phyloP scores from a whole-genome alignment of 2,113 vertebrate species.

The Pao palembangensis region DNA sequence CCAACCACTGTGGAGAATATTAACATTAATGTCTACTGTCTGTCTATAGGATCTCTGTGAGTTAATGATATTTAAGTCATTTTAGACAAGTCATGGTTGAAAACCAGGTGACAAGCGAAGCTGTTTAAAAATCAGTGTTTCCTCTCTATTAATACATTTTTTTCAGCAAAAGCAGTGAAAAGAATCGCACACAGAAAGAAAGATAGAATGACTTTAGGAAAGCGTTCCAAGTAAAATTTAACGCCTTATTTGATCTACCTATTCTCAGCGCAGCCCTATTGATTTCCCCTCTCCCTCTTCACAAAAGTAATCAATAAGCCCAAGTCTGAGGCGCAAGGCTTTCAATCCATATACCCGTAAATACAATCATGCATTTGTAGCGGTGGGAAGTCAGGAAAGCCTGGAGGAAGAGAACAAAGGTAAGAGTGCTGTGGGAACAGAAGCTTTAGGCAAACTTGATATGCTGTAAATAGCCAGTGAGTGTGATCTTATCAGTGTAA shows the following conservation, averaged over 20 bases:
- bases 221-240: constrained; percentile 41
- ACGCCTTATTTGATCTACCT: constrained; percentile 56
- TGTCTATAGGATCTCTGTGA: no score
- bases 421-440: constrained; percentile 41
- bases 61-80: no score
- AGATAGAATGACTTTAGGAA: constrained; percentile 10
- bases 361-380: constrained; percentile 68
- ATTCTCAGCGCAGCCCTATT: constrained; percentile 46
- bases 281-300: constrained; percentile 56
- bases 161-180: no score
- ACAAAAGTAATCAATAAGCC: constrained; percentile 68
- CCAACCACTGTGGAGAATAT: no score
- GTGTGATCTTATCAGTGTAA: constrained; percentile 59
- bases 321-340: constrained; percentile 48
- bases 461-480: constrained; percentile 62
- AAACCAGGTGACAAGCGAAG: no score
- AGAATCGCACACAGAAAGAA: background rate
- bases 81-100: no score
- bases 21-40: no score
- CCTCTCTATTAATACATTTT: no score
- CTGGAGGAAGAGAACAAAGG: constrained; percentile 45
- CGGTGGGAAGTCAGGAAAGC: constrained; percentile 53
- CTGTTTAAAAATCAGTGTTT: no score
- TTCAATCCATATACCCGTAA: constrained; percentile 61
- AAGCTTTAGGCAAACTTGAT: constrained; percentile 52